Conservation (phyloP, 2,797 vertebrate species). For the Scleropages formosus region DNA sequence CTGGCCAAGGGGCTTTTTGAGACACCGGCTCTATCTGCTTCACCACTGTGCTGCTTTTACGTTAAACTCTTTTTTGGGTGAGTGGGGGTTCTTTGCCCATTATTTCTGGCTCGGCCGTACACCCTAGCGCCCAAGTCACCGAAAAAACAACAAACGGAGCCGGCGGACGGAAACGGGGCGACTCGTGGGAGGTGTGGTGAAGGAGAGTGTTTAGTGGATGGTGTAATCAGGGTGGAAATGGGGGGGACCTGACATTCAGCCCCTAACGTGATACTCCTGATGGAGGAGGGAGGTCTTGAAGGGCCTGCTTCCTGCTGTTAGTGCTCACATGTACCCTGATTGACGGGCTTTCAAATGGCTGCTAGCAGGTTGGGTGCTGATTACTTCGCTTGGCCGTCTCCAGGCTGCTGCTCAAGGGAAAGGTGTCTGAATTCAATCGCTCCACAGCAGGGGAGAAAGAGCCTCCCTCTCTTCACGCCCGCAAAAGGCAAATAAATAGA, state of each 20-base stretch:
- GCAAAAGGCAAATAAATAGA: conserved; percentile 15
- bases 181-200: not conserved
- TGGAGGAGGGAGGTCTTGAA: not conserved
- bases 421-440: conserved; percentile 18
- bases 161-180: not conserved
- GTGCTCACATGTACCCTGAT: conserved; percentile 53
- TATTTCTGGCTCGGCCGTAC: not conserved
- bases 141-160: not conserved
- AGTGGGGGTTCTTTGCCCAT: not conserved
- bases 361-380: conserved; percentile 48
- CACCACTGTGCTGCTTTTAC: not conserved
- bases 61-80: not conserved
- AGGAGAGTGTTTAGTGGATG: not conserved
- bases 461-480: not conserved
- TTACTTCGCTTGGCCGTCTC: conserved; percentile 11
- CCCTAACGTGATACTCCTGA: not conserved
- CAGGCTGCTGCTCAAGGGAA: not conserved
- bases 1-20: no score
- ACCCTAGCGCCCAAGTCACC: not conserved
- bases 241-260: conserved; percentile 1
- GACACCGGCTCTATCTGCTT: no score
- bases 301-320: conserved; percentile 52
- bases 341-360: conserved; percentile 67
- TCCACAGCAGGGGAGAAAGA: conserved; percentile 9
- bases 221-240: not conserved